Evolutionary conservation across 2,113 vertebrate genomes (phyloP).

Genomic region (Lophius piscatorius): DNA sequence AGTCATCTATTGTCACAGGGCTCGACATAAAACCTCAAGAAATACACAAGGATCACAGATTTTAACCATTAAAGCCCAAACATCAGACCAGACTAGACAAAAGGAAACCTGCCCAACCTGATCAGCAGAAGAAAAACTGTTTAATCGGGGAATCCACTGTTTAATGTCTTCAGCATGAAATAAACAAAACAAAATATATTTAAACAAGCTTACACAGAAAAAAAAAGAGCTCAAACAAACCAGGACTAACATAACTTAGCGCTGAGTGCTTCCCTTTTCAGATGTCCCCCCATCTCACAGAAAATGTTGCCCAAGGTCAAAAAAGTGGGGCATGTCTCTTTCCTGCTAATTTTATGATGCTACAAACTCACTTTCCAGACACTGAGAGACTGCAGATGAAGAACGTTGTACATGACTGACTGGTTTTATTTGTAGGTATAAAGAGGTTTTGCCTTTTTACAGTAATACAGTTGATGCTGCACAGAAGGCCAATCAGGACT

Average conservation of each 20-base stretch:
- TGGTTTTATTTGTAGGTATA: constrained; percentile 26
- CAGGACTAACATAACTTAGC: constrained; percentile 20
- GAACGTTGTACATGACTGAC: constrained; percentile 14
- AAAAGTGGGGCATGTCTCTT: constrained; percentile 16
- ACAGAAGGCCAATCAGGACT: constrained; percentile 23
- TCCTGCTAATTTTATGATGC: constrained; percentile 14
- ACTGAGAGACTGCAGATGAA: constrained; percentile 32
- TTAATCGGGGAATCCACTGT: constrained; percentile 28
- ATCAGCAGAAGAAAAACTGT: constrained; percentile 42
- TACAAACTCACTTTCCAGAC: constrained; percentile 42
- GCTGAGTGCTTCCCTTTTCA: constrained; percentile 16
- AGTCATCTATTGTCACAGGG: too few species aligned
- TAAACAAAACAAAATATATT: constrained; percentile 26
- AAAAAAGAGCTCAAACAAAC: constrained; percentile 22
- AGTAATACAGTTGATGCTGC: constrained; percentile 21
- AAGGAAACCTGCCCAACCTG: too few species aligned
- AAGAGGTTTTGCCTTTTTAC: constrained; percentile 24
- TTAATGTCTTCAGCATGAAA: constrained; percentile 37
- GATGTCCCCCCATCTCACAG: neutral
- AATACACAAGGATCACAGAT: too few species aligned
- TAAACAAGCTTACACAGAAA: constrained; percentile 26
- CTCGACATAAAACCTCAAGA: too few species aligned
- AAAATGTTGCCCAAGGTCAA: constrained; percentile 10
- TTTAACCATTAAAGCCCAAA: too few species aligned
- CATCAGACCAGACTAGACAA: too few species aligned